Evolutionary conservation across 1,140 invertebrate genomes (phyloP).

Genomic region (Pentalonia nigronervosa): DNA sequence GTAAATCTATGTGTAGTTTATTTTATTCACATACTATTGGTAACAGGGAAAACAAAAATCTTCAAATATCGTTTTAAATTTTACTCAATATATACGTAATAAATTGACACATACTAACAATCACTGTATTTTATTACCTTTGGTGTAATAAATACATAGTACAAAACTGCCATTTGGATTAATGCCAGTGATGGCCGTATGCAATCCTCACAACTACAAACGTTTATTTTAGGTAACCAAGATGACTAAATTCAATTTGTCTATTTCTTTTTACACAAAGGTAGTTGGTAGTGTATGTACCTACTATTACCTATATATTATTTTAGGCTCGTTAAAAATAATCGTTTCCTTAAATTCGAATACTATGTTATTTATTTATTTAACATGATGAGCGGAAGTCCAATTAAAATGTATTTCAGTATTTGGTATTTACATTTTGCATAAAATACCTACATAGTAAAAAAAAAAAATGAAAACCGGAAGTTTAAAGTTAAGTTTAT

Average conservation of each 20-base stretch:
- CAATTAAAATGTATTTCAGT: too few relatives aligned
- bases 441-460: too few relatives aligned
- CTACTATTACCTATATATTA: background rate
- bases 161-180: constrained; percentile 28
- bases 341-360: background rate
- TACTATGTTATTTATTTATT: too few relatives aligned
- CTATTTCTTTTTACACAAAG: background rate
- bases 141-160: background rate
- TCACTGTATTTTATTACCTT: background rate
- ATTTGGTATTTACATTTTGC: too few relatives aligned
- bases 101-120: background rate
- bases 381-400: too few relatives aligned
- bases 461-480: too few relatives aligned
- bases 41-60: background rate
- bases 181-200: background rate
- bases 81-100: background rate
- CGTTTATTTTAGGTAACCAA: constrained; percentile 16
- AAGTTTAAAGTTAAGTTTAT: too few relatives aligned
- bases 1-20: background rate
- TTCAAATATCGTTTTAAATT: background rate
- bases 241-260: background rate
- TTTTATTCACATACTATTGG: background rate
- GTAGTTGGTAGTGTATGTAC: background rate
- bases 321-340: background rate
- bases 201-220: constrained; percentile 3